Evolutionary conservation across 2,797 vertebrate species (phyloP), one percentile per base, ranked within the genome.

Genomic region (Paramormyrops hopkinsi): DNA sequence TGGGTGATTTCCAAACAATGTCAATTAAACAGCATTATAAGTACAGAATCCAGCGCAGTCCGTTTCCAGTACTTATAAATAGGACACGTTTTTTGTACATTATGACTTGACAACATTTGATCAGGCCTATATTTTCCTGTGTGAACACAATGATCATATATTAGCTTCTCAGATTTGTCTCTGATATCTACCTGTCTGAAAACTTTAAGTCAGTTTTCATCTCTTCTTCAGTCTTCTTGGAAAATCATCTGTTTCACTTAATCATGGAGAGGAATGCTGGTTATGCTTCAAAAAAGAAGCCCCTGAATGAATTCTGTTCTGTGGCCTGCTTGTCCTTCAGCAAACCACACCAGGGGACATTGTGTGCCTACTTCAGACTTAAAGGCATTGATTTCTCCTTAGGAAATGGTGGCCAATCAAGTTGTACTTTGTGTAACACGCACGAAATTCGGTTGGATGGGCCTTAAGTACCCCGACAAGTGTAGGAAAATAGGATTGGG

Each of bases 261-360:
- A 87, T 54, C 53, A n/a, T 9, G 14, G 51, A 33, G 50, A 37
- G 53, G 53, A 44, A 59, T 33, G 6, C 93, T 93, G 92, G 94
- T 95, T 94, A 94, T 91, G 92, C 89, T 56, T 90, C 90, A 88
- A 88, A 94, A 93, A 94, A 92, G 94, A 95, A 93, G 92, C 91
- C 92, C 93, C 90, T 92, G 92, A 94, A 94, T 93, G 91, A 90
- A 91, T 91, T 91, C 93, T 37, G 93, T 94, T 94, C 93, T 95
- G 94, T 22, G 92, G 94, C 92, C 93, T 90, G 87, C 93, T 90
- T 53, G 56, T 85, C 19, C 19, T 82, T 46, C 33, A 41, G 33
- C 12, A 82, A 46, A n/a, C 14, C 22, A n/a, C 41, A 50, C 56
- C 56, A 69, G 17, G 17, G 22, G 25, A 82, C 88, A 54, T 4